These are phyloP conservation scores for Oncorhynchus gorbuscha DNA, from an alignment of 2,113 vertebrate species.

Conservation along the genomic window DNA sequence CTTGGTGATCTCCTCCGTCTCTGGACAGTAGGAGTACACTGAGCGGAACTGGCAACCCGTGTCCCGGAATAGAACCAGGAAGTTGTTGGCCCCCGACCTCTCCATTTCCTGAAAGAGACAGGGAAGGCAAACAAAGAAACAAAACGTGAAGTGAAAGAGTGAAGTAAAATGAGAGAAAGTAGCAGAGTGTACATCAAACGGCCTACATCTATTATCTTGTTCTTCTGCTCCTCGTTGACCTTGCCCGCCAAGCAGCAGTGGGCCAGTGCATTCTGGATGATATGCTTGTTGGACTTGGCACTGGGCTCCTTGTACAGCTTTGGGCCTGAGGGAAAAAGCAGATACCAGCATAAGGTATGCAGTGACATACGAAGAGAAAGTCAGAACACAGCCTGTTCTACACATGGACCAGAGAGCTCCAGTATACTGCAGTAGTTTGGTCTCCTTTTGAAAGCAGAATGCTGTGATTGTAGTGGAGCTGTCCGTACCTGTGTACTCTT, in stretches of 20 bases:
- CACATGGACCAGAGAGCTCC: neutral
- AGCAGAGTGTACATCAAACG: too few relatives aligned
- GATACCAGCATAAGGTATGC: conserved; percentile 27
- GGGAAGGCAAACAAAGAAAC: neutral
- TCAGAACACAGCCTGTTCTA: too few relatives aligned
- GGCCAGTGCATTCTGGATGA: conserved; percentile 95
- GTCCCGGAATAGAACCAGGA: conserved; percentile 95
- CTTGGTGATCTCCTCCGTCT: conserved; percentile 90
- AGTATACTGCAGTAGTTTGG: neutral
- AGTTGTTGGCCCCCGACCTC: conserved; percentile 94
- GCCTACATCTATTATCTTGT: conserved; percentile 95
- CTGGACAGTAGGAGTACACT: conserved; percentile 91
- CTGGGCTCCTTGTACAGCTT: conserved; percentile 98
- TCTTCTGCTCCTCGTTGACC: conserved; percentile 98
- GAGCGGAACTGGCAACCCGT: conserved; percentile 95
- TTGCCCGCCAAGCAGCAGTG: conserved; percentile 97
- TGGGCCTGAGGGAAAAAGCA: conserved; percentile 77
- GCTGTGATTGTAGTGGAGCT: neutral
- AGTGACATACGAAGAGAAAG: too few relatives aligned
- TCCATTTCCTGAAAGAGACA: conserved; percentile 89
- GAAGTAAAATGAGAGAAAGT: neutral
- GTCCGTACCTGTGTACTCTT: neutral
- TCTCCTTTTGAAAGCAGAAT: neutral
- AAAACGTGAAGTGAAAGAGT: too few relatives aligned
- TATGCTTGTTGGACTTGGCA: conserved; percentile 98